Conservation (phyloP, 2,888 invertebrate species). For the Blastobasis lacticolella region DNA sequence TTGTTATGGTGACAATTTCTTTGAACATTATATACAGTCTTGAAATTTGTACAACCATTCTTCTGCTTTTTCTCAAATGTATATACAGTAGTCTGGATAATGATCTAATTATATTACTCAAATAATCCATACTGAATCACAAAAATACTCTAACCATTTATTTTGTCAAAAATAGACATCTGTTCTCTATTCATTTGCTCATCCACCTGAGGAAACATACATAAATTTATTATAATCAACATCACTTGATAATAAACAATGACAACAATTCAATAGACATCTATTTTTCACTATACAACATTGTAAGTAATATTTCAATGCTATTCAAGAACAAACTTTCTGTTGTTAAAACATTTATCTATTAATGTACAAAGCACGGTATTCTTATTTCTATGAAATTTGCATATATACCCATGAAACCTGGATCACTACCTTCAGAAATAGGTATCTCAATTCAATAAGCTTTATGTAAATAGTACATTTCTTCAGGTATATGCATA, state of each 20-base stretch:
- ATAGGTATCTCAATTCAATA: no score
- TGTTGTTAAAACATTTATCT: conserved; percentile 47
- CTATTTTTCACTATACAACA: conserved; percentile 45
- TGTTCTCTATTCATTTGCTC: conserved; percentile 52
- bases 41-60: conserved; percentile 63
- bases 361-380: conserved; percentile 26
- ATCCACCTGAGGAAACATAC: conserved; percentile 61
- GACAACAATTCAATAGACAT: conserved; percentile 68
- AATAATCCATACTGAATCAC: conserved; percentile 64
- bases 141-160: conserved; percentile 64
- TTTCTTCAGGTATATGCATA: no score
- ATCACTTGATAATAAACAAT: conserved; percentile 62
- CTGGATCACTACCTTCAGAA: no score
- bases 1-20: conserved; percentile 15
- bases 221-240: conserved; percentile 69
- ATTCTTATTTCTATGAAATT: conserved; percentile 17
- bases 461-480: no score
- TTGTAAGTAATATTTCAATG: no score
- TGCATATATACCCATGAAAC: no score
- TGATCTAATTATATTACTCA: conserved; percentile 50
- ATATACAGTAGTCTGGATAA: conserved; percentile 50
- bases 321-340: conserved; percentile 45
- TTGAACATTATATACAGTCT: conserved; percentile 53
- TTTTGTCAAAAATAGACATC: conserved; percentile 66
- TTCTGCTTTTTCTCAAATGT: conserved; percentile 37